Evolutionary conservation across 2,888 invertebrate species (phyloP).

Genomic region (Patella caerulea): DNA sequence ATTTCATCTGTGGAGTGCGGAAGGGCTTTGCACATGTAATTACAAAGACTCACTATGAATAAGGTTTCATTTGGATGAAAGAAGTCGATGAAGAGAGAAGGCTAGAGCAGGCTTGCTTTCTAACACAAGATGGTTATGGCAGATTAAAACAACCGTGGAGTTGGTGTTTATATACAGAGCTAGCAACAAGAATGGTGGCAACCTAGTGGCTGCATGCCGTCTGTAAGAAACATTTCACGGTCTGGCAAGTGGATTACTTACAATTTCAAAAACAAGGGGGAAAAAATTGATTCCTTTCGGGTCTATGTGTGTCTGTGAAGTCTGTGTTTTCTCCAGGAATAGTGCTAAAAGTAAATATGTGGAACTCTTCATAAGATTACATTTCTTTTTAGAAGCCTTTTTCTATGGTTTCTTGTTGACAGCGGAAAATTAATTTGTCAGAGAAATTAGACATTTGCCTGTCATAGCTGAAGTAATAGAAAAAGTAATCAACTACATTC

Average conservation of each 20-base stretch:
- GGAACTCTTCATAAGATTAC: conserved; percentile 12
- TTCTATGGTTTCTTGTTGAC: conserved; percentile 9
- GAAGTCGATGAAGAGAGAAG: conserved; percentile 17
- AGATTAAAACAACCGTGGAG: no score
- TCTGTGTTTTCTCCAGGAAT: no score
- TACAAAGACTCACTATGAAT: conserved; percentile 27
- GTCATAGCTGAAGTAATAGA: conserved; percentile 7
- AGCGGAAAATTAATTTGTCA: conserved; percentile 13
- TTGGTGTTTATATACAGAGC: no score
- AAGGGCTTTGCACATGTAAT: conserved; percentile 36
- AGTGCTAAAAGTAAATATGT: neutral
- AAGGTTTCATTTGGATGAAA: conserved; percentile 28
- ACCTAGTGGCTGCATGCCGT: no score
- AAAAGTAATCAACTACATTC: conserved; percentile 3
- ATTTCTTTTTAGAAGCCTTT: conserved; percentile 2
- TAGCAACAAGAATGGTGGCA: no score
- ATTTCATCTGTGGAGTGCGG: conserved; percentile 31
- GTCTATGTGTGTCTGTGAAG: no score
- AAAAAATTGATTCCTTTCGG: no score
- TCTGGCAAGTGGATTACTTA: no score
- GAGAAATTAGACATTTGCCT: conserved; percentile 9
- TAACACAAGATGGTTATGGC: no score
- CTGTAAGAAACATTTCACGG: no score
- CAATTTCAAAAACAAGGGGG: no score
- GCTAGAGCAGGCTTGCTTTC: no score